A percentile compares a stretch with the other conserved stretches of the same genome.
phyloP scores from a whole-genome alignment of 2,888 invertebrate genomes.

The Diachrysia chrysitis region DNA sequence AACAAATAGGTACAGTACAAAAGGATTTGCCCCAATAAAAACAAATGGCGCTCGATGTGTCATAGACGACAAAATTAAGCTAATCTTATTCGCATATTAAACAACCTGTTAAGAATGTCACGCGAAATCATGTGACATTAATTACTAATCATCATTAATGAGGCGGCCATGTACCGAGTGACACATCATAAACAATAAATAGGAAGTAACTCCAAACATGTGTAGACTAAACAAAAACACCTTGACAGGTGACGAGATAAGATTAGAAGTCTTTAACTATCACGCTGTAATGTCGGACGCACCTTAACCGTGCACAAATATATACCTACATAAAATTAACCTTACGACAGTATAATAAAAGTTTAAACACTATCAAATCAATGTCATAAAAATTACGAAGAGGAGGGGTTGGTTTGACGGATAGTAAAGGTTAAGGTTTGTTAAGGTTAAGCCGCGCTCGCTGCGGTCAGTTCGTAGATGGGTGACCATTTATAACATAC shows the following conservation, averaged over 20 bases:
- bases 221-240: conserved; percentile 43
- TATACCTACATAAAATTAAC: neutral
- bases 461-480: no score
- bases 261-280: conserved; percentile 27
- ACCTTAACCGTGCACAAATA: neutral
- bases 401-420: no score
- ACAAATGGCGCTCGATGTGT: neutral
- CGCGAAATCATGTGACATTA: conserved; percentile 10
- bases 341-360: neutral
- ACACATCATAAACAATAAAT: conserved; percentile 40
- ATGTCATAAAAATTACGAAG: no score
- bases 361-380: neutral
- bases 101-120: neutral
- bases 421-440: no score
- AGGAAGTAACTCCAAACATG: conserved; percentile 47
- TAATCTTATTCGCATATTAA: conserved; percentile 7
- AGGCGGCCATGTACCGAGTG: conserved; percentile 33
- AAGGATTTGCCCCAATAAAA: neutral
- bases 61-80: neutral
- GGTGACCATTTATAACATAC: no score
- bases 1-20: neutral
- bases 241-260: conserved; percentile 51
- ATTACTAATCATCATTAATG: conserved; percentile 30
- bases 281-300: neutral
- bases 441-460: no score